Evolutionary conservation across 2,797 vertebrate genomes (phyloP), one percentile per base, ranked within the genome.

Genomic region (Xenopus petersii): DNA sequence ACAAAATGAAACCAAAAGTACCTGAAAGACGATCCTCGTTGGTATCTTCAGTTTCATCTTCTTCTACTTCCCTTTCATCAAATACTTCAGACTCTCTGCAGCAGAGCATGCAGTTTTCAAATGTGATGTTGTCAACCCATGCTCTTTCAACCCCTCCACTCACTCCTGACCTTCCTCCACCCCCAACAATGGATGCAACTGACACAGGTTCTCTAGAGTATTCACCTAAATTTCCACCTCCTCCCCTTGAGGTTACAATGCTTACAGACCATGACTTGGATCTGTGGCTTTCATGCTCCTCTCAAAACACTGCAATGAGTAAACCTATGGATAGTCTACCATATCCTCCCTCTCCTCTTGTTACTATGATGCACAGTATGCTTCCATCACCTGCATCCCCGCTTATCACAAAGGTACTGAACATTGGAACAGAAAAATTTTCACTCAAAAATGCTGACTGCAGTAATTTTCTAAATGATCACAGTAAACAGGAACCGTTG

Each of bases 11-110:
- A 75, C 91, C 98, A 77, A 96, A 90, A 91, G 95, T 99, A 68
- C 98, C 98, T 1, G 97, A 99, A 86, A 95, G 98, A 83, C 98
- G 98, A 81, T 99, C 98, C 0, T 99, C 97, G 11, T 91, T 99
- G 75, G 79, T 97, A n/a, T 98, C 97, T 0, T 98, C 96, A 54
- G 70, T 96, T 67, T 98, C 97, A 74, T 98, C 97, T 0, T 99
- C 97, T 0, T 98, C 96, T 60, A 98, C 97, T 2, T 99, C 97
- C 1, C 94, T 99, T 21, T 99, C 96, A 76, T 98, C 97, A 12
- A 98, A 93, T 79, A 94, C 96, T 12, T 98, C 96, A 0, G 94
- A 96, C 33, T 95, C 97, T 67, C 87, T 94, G 7, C 85, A 79
- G 9, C 77, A 87, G 11, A 86, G 73, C 0, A 2, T 81, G 67